Evolutionary conservation across 1,140 invertebrate species (phyloP).

Genomic region (Trissolcus basalis): DNA sequence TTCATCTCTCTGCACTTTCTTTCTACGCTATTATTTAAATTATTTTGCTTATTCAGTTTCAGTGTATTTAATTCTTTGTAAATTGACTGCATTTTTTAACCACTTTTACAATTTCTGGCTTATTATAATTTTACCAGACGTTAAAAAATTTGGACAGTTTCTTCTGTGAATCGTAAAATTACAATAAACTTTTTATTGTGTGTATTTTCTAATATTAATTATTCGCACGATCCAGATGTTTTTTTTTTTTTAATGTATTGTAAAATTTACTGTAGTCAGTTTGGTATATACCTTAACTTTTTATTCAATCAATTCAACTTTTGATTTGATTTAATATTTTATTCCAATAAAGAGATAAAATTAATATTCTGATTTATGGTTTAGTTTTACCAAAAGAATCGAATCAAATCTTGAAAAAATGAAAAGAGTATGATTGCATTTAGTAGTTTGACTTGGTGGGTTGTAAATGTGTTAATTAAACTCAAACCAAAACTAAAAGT

Average conservation of each 20-base stretch:
- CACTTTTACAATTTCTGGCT: no score
- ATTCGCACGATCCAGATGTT: not conserved
- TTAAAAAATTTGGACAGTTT: no score
- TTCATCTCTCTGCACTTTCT: no score
- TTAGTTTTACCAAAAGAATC: not conserved
- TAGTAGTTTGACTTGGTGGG: not conserved
- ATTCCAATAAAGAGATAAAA: not conserved
- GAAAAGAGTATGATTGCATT: not conserved
- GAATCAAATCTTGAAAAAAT: not conserved
- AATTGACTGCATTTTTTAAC: no score
- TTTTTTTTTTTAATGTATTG: not conserved
- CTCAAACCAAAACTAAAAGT: not conserved
- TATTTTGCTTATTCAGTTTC: no score
- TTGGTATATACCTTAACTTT: not conserved
- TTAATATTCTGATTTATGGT: not conserved
- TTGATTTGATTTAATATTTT: not conserved
- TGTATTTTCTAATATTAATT: no score
- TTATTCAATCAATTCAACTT: not conserved
- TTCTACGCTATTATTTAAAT: no score
- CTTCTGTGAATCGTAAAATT: no score
- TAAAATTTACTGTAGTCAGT: not conserved
- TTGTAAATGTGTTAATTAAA: not conserved
- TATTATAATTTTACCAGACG: no score
- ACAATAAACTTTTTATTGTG: no score
- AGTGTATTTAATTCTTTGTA: no score